Evolutionary conservation across 2,888 invertebrate species (phyloP).

Genomic region (Disparrhopalites patrizii): DNA sequence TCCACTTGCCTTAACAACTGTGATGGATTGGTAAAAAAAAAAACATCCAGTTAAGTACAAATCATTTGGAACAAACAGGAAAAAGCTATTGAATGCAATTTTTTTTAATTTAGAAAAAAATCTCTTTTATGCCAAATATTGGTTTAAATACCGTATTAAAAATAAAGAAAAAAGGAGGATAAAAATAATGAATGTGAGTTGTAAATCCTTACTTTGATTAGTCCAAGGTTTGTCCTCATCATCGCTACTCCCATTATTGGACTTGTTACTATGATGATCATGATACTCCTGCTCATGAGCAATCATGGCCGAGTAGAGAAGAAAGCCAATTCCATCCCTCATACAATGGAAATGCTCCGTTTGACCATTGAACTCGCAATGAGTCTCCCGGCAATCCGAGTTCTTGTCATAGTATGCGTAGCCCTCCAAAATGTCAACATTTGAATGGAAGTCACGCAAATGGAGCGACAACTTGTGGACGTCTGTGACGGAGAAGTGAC

Average conservation of each 20-base stretch:
- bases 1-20: conserved; percentile 89
- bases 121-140: too few species aligned
- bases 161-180: background rate
- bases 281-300: conserved; percentile 63
- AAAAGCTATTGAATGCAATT: too few species aligned
- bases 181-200: background rate
- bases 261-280: conserved; percentile 46
- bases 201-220: conserved; percentile 39
- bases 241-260: conserved; percentile 54
- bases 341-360: conserved; percentile 68
- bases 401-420: conserved; percentile 77
- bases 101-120: too few species aligned
- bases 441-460: conserved; percentile 79
- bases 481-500: conserved; percentile 73
- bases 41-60: conserved; percentile 19
- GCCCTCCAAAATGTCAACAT: conserved; percentile 74
- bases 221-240: conserved; percentile 48
- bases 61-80: too few species aligned
- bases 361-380: conserved; percentile 54
- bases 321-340: conserved; percentile 66
- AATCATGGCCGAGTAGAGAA: conserved; percentile 69
- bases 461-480: conserved; percentile 74
- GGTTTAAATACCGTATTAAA: too few species aligned
- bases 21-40: too few species aligned
- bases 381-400: conserved; percentile 64